Evolutionary conservation across 1,140 invertebrate genomes (phyloP), one percentile per base, ranked within the genome.

Genomic region (Drosophila ambigua): DNA sequence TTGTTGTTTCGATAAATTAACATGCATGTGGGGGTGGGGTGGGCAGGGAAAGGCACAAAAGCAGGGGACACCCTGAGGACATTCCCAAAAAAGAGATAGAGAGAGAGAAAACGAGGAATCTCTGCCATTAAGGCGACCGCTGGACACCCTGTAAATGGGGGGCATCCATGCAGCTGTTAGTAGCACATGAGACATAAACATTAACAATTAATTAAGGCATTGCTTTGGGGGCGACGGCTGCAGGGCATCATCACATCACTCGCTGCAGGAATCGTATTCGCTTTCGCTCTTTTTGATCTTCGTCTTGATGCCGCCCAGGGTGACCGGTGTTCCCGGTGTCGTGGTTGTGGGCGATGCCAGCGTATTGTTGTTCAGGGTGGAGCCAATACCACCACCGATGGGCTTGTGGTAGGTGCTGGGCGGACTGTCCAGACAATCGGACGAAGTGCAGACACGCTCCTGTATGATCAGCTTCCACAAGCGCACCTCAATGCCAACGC

Each of bases 261-360:
- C 90, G 72, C 84, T 91, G 51, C 90, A 91, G n/a, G 90, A 91
- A 58, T 89, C 90, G 55, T 91, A 91, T 79, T 91, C 90, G 55
- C 90, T 91, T 68, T 91, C 90, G 66, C 78, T 90, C 39, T 83
- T 90, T 59, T 69, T 84, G n/a, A 77, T 73, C 44, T 59, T 77
- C 48, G 77, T 72, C 58, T 72, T 90, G 44, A 75, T 75, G 26
- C 35, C 11, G 3, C 35, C 35, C 13, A 11, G 4, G 11, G 35
- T 39, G 4, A 61, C 71, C 13, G 72, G 72, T 28, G 72, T 75
- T 24, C 55, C 48, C 52, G 61, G 69, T n/a, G 84, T 77, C 23
- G 72, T 90, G 20, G 58, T 72, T 63, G 62, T 82, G 53, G 64
- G 54, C 55, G 65, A 63, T 76, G 52, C 64, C 65, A 72, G 74